phyloP scores from a whole-genome alignment of 2,888 invertebrate species.

The Crocallis elinguaria region DNA sequence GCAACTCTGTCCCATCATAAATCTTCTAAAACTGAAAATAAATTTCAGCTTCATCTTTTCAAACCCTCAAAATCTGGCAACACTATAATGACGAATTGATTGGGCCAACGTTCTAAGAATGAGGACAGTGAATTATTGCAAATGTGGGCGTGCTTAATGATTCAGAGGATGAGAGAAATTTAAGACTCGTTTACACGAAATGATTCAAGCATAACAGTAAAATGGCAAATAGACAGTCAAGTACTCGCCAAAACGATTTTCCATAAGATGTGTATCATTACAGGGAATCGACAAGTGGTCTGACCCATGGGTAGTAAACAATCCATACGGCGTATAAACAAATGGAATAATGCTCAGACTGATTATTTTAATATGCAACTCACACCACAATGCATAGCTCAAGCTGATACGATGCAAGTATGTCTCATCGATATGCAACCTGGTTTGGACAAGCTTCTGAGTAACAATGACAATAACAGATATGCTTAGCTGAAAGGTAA shows the following conservation, averaged over 20 bases:
- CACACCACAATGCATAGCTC: no score
- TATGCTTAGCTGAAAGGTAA: no score
- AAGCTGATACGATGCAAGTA: no score
- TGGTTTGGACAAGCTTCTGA: no score
- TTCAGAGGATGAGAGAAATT: constrained; percentile 59
- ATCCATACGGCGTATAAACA: neutral
- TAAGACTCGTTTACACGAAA: constrained; percentile 16
- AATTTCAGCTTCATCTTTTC: no score
- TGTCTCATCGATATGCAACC: no score
- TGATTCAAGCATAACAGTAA: neutral
- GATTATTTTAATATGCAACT: neutral
- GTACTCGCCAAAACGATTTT: neutral
- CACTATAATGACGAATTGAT: constrained; percentile 77
- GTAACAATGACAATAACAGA: no score
- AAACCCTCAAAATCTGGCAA: constrained; percentile 13
- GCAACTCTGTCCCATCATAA: no score
- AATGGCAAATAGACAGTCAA: neutral
- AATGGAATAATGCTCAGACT: neutral
- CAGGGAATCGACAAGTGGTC: neutral
- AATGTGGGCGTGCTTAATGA: constrained; percentile 77
- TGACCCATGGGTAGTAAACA: neutral
- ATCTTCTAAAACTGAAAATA: no score
- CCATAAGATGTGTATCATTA: neutral
- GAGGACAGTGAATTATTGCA: constrained; percentile 64
- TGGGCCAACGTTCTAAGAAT: constrained; percentile 66